Evolutionary conservation across 2,113 vertebrate genomes (phyloP).

Genomic region (Scopus umbretta): DNA sequence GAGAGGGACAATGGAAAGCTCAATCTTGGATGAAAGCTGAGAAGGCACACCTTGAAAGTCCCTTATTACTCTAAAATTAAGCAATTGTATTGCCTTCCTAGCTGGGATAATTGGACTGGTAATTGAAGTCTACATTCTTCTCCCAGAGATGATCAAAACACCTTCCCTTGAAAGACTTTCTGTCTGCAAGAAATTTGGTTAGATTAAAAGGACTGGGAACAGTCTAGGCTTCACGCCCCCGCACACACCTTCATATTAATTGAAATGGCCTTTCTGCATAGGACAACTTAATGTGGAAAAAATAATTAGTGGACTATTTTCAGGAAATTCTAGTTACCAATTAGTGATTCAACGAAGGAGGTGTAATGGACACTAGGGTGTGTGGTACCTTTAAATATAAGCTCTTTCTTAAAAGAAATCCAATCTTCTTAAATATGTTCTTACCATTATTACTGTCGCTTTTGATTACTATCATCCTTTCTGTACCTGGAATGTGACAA

Average conservation of each 20-base stretch:
- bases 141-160: constrained; percentile 43
- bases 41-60: constrained; percentile 17
- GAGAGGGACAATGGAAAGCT: not conserved
- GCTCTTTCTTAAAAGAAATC: not conserved
- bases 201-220: constrained; percentile 63
- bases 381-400: not conserved
- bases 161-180: constrained; percentile 42
- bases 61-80: constrained; percentile 46
- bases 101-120: constrained; percentile 43
- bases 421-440: not conserved
- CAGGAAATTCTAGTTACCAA: constrained; percentile 36
- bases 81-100: constrained; percentile 30
- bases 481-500: not conserved
- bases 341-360: not conserved
- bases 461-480: not conserved
- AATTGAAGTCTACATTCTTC: constrained; percentile 53
- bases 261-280: constrained; percentile 40
- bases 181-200: constrained; percentile 28
- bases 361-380: not conserved
- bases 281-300: constrained; percentile 33
- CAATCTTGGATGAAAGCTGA: not conserved
- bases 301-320: constrained; percentile 44
- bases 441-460: not conserved
- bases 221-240: constrained; percentile 30
- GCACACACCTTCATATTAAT: not conserved